Conservation (phyloP, 2,797 vertebrate species). For the Tachyglossus aculeatus region DNA sequence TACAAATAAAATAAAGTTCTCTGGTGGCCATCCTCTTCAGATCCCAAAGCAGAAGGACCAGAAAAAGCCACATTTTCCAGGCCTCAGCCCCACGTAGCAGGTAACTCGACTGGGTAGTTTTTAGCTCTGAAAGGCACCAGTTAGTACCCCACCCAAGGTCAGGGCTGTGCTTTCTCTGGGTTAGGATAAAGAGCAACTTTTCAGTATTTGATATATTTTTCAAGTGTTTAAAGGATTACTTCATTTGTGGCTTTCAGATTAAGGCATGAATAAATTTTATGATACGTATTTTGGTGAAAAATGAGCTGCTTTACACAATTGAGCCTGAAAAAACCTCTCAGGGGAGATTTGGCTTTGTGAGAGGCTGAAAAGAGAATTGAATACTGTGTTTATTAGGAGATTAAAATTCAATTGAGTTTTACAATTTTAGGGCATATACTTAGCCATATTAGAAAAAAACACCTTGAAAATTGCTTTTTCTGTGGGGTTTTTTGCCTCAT, state of each 20-base stretch:
- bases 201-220: not conserved
- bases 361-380: slow-evolving; percentile 52
- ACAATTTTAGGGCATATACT: slow-evolving; percentile 50
- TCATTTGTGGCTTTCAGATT: slow-evolving; percentile 18
- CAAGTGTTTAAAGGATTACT: not conserved
- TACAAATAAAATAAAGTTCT: no score
- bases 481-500: not conserved
- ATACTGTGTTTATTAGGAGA: slow-evolving; percentile 52
- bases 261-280: not conserved
- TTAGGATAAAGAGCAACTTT: not conserved
- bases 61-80: no score
- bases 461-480: not conserved
- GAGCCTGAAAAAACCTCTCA: slow-evolving; percentile 37
- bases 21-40: no score
- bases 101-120: not conserved
- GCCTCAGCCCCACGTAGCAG: no score
- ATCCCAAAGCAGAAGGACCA: no score
- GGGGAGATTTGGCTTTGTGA: slow-evolving; percentile 49
- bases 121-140: not conserved
- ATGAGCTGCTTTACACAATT: slow-evolving; percentile 40
- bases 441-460: not conserved
- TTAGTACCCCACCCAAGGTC: no score
- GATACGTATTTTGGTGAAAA: slow-evolving; percentile 35
- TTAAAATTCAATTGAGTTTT: slow-evolving; percentile 62
- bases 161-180: no score